Conservation (phyloP, 2,888 invertebrate species). For the Luperina nickerlii region DNA sequence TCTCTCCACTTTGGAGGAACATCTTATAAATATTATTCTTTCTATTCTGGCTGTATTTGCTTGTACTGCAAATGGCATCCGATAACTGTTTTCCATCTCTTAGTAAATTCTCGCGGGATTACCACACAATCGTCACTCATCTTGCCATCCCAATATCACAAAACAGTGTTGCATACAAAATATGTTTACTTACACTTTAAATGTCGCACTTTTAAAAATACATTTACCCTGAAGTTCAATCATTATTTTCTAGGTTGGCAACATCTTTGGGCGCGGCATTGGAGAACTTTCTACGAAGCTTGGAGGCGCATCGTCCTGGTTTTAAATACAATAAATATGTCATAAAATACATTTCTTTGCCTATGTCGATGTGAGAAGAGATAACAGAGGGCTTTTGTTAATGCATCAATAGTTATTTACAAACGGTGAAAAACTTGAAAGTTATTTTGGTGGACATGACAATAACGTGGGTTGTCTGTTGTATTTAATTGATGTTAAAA, state of each 20-base stretch:
- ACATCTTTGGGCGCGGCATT: slow-evolving; percentile 97
- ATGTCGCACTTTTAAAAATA: background rate
- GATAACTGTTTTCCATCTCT: background rate
- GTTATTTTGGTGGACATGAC: slow-evolving; percentile 38
- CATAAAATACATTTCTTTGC: slow-evolving; percentile 76
- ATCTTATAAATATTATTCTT: background rate
- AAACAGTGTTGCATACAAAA: background rate
- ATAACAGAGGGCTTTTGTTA: slow-evolving; percentile 74
- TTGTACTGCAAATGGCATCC: background rate
- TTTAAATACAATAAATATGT: slow-evolving; percentile 86
- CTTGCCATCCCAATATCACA: background rate
- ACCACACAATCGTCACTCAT: background rate
- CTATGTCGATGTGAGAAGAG: slow-evolving; percentile 78
- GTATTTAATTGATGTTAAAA: slow-evolving; percentile 11
- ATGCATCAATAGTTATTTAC: slow-evolving; percentile 63
- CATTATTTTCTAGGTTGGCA: slow-evolving; percentile 92
- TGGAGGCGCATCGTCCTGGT: slow-evolving; percentile 96
- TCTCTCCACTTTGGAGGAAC: no score
- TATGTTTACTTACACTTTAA: background rate
- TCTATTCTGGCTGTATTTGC: background rate
- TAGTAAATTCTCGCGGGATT: background rate
- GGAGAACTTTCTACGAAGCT: slow-evolving; percentile 97
- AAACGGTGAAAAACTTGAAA: background rate
- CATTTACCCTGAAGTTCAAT: background rate
- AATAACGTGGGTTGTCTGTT: slow-evolving; percentile 34